Base-by-base conservation (phyloP, 2,888 invertebrate genomes). In the Drosophila bunnanda region DNA sequence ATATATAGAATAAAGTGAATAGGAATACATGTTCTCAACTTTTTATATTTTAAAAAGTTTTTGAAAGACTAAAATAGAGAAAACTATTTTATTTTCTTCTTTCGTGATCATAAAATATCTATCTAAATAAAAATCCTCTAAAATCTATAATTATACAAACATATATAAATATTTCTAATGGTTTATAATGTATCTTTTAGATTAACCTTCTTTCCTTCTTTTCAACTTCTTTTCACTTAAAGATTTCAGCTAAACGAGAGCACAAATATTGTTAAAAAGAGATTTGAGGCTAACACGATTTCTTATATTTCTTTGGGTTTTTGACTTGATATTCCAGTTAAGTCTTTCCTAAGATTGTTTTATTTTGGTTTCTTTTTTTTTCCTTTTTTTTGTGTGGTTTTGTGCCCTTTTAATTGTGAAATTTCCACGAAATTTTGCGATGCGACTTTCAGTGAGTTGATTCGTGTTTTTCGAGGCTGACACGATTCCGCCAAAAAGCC, bases 331-430 rank as follows among this genome's bases (percentile, higher is more conserved):
- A 83, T 86, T 83, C 83, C 86, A 79, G 86, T 86, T 86, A 83
- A 78, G 65, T 83, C 81, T 86, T 83, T 86, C 70, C 86, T 79
- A 83, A 84, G 76, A 71, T 75, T 48, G 25, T 59, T 60, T 59
- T 64, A 41, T 59, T 64, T 58, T 20, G 0, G 22, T 36, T 59
- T 32, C 39, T 39, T 25, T 46, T 6, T 5, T 41, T n/a, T 17
- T 43, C 2, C 5, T 20, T 32, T 36, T 36, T n/a, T 52, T 53
- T 66, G 53, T 66, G 20, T 54, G 30, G 44, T 28, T 73, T 72
- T 83, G 70, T 82, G 78, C 58, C 77, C 76, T 83, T 84, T 86
- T 84, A 84, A 84, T 84, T 84, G 83, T 86, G 83, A 84, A 86
- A 84, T 81, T 86, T 84, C 83, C 83, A 84, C 83, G 83, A 84